Percentiles rank a stretch among this genome's conserved stretches.
phyloP scores from a whole-genome alignment of 2,888 invertebrate species.

The Rotaria sp. region DNA sequence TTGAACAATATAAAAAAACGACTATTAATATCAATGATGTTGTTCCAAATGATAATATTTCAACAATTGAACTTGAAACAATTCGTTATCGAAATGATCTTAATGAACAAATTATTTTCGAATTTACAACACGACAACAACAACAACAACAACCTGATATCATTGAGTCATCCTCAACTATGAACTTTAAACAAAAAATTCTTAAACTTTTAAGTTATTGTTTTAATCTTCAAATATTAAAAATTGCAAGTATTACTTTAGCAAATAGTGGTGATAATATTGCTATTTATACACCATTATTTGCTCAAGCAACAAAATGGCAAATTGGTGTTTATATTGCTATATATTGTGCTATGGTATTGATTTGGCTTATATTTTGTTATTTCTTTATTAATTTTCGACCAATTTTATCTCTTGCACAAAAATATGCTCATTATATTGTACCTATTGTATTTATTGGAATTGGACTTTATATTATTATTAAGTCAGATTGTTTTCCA shows the following conservation, averaged over 20 bases:
- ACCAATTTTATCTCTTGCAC: not conserved
- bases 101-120: not conserved
- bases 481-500: not conserved
- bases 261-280: conserved; percentile 8
- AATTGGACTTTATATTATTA: not conserved
- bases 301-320: conserved; percentile 16
- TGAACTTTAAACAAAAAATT: not conserved
- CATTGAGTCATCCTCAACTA: not conserved
- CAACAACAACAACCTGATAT: not conserved
- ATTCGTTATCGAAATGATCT: not conserved
- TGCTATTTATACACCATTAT: conserved; percentile 17
- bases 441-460: not conserved
- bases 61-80: not conserved
- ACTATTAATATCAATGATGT: not conserved
- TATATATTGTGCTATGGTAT: not conserved
- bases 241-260: not conserved
- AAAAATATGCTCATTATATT: conserved; percentile 21
- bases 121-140: not conserved
- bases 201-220: not conserved
- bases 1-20: not conserved
- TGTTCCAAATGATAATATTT: not conserved
- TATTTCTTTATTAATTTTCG: conserved; percentile 17
- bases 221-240: conserved; percentile 5
- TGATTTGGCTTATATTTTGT: not conserved
- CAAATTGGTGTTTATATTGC: not conserved